phyloP scores from a whole-genome alignment of 2,113 vertebrate genomes.

The Tringa solitaria region DNA sequence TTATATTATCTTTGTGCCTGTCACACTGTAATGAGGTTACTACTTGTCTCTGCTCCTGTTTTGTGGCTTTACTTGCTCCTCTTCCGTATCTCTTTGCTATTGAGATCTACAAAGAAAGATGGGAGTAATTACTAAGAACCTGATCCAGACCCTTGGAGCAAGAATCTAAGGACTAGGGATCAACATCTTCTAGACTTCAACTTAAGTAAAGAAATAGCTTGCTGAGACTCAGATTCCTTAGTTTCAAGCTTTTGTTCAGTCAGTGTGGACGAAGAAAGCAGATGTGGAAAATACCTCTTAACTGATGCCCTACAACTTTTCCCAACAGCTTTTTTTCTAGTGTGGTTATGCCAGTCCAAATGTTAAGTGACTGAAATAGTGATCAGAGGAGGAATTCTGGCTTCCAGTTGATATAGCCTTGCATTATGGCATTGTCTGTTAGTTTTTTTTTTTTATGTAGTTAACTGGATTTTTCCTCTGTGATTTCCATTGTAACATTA shows the following conservation, averaged over 20 bases:
- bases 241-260: background rate
- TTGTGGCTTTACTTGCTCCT: background rate
- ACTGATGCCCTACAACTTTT: background rate
- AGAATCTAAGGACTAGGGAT: background rate
- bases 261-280: background rate
- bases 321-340: background rate
- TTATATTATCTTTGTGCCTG: background rate
- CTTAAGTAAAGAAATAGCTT: background rate
- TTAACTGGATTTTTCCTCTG: background rate
- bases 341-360: background rate
- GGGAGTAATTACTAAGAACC: background rate
- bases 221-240: background rate
- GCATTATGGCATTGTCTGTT: background rate
- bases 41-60: background rate
- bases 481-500: background rate
- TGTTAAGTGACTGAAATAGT: background rate
- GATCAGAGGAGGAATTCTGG: background rate
- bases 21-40: background rate
- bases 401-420: background rate
- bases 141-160: background rate
- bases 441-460: background rate
- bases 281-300: background rate
- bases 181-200: background rate
- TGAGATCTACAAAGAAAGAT: background rate
- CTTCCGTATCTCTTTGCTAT: background rate